Conservation (phyloP, 2,888 invertebrate species). For the Leptopilina syphax region DNA sequence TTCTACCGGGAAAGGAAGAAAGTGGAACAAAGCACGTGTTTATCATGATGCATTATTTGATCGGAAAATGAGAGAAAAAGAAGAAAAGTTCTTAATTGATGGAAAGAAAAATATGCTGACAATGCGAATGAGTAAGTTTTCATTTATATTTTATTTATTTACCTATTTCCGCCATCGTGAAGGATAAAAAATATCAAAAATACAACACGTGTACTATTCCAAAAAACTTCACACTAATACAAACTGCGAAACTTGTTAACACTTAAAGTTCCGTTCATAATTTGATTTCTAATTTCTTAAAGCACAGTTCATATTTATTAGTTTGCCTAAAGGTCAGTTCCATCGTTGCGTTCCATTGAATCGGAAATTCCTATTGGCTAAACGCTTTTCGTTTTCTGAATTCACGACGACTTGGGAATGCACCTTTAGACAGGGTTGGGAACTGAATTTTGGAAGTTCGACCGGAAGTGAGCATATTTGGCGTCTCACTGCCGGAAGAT, state of each 20-base stretch:
- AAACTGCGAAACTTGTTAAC: not conserved
- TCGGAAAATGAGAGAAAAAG: not conserved
- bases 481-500: too few species aligned
- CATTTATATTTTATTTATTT: slow-evolving; percentile 7
- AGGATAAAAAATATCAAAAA: slow-evolving; percentile 21
- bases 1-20: not conserved
- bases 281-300: too few species aligned
- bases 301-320: too few species aligned
- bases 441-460: too few species aligned
- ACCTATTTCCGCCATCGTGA: slow-evolving; percentile 35
- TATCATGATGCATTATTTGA: not conserved
- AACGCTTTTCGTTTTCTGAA: too few species aligned
- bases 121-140: not conserved
- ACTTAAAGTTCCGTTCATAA: too few species aligned
- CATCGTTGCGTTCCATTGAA: too few species aligned
- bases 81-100: not conserved
- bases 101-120: not conserved
- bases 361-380: too few species aligned
- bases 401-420: too few species aligned
- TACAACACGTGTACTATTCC: slow-evolving; percentile 11
- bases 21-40: not conserved
- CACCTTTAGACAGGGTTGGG: too few species aligned
- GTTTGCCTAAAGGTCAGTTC: too few species aligned
- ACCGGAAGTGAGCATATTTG: too few species aligned
- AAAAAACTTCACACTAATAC: not conserved